Evolutionary conservation across 2,888 invertebrate species (phyloP), one percentile per base, ranked within the genome.

Genomic region (Megamerina dolium): DNA sequence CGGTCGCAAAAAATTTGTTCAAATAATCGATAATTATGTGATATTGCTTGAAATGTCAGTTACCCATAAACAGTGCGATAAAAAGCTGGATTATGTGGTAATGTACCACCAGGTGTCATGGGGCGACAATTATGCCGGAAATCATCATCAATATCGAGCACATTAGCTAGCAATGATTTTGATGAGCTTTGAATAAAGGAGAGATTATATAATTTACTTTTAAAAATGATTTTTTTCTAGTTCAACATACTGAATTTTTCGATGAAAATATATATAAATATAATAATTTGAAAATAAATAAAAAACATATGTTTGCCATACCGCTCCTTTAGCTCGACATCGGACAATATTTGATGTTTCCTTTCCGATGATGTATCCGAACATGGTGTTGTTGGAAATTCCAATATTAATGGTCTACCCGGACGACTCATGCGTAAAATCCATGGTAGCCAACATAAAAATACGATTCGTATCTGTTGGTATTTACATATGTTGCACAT

Each of bases 391-490:
- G 71, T 65, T 55, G 72, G 69, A 57, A 72, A 72, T 52, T 72
- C 72, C 62, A 71, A 68, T 52, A 75, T 73, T 48, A 73, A 59
- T 34, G 74, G 71, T 61, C 79, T 74, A 59, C 80, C 81, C 55
- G 82, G 80, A 64, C 81, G 78, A 63, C 85, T 85, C 96, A 99
- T 97, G 64, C 95, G 83, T 69, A 97, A 79, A 61, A 96, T 74
- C 83, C 93, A 94, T 60, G 99, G 97, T 74, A 99, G 79, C 94
- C 96, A 97, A 74, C 89, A 88, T 65, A 97, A 82, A 75, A 99
- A 91, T 68, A 96, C 83, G 65, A 87, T 80, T 72, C 85, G 87
- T 65, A 92, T 84, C 91, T 91, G 74, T 50, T 45, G 31, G 40
- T 18, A 6, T 9, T 14, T 16, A 27, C 16, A 26, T 20, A 14